phyloP scores from a whole-genome alignment of 2,888 invertebrate species.

The Oeneis ivallda region DNA sequence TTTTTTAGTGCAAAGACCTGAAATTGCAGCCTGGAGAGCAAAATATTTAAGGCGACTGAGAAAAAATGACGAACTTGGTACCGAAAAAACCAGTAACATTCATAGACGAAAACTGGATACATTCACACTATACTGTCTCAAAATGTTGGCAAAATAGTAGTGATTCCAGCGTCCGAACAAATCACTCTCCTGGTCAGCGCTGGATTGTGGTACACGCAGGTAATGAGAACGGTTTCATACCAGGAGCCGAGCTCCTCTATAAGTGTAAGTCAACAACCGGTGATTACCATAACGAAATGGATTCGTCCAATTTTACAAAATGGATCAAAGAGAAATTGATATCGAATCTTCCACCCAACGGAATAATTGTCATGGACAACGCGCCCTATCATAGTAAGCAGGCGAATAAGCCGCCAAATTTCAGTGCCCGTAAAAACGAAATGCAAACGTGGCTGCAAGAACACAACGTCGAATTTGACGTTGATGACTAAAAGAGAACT shows the following conservation, averaged over 20 bases:
- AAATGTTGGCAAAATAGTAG: slow-evolving; percentile 34
- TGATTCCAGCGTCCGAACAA: slow-evolving; percentile 33
- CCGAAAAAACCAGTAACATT: background rate
- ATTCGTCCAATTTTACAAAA: no score
- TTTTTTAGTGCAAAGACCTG: background rate
- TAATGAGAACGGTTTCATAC: slow-evolving; percentile 37
- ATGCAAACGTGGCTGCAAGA: no score
- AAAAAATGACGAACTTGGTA: background rate
- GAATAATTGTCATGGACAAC: no score
- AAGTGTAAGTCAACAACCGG: no score
- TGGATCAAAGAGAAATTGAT: no score
- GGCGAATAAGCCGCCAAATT: no score
- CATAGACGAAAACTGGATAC: slow-evolving; percentile 3
- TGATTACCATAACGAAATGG: no score
- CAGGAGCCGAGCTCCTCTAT: background rate
- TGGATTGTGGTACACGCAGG: slow-evolving; percentile 34
- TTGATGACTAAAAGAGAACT: no score
- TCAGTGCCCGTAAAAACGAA: no score
- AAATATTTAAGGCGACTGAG: background rate
- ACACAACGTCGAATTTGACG: no score
- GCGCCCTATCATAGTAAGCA: no score
- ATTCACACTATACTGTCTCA: slow-evolving; percentile 31
- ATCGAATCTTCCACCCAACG: no score
- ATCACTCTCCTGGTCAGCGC: slow-evolving; percentile 35
- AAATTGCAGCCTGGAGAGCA: background rate